These are phyloP conservation scores for Heterotilapia buettikoferi DNA, from an alignment of 2,113 vertebrate species.

Conservation along the genomic window DNA sequence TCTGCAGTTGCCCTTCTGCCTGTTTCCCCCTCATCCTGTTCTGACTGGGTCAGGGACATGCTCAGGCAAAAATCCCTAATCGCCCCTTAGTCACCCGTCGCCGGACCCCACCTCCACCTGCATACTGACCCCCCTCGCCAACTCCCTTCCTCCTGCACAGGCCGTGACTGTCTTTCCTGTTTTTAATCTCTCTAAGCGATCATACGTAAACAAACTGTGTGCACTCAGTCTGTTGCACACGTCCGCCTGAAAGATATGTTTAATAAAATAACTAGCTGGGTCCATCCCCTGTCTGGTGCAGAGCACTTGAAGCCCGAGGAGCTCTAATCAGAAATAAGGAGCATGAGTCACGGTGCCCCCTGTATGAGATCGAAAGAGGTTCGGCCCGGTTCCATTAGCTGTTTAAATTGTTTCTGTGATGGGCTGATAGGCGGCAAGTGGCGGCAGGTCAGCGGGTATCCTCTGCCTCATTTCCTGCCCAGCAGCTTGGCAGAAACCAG, in stretches of 20 bases:
- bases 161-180: conserved; percentile 41
- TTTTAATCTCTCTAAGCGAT: conserved; percentile 24
- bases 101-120: conserved; percentile 44
- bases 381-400: conserved; percentile 50
- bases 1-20: not conserved
- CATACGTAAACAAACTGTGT: conserved; percentile 7
- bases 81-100: not conserved
- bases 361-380: conserved; percentile 17
- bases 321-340: conserved; percentile 46
- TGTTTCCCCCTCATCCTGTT: conserved; percentile 41
- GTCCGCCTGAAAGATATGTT: not conserved
- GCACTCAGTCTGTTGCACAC: not conserved
- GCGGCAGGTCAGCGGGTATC: conserved; percentile 58
- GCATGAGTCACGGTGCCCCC: conserved; percentile 24
- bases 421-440: conserved; percentile 42
- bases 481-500: conserved; percentile 25
- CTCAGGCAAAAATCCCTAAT: not conserved
- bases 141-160: conserved; percentile 5
- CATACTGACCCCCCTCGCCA: conserved; percentile 14
- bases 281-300: conserved; percentile 5
- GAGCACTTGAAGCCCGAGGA: conserved; percentile 29
- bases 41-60: conserved; percentile 30
- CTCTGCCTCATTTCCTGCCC: conserved; percentile 59
- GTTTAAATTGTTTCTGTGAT: conserved; percentile 60
- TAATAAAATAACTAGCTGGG: conserved; percentile 24